These are phyloP conservation scores for Steinernema scapterisci DNA, from an alignment of 2,888 invertebrate species.

Conservation along the genomic window DNA sequence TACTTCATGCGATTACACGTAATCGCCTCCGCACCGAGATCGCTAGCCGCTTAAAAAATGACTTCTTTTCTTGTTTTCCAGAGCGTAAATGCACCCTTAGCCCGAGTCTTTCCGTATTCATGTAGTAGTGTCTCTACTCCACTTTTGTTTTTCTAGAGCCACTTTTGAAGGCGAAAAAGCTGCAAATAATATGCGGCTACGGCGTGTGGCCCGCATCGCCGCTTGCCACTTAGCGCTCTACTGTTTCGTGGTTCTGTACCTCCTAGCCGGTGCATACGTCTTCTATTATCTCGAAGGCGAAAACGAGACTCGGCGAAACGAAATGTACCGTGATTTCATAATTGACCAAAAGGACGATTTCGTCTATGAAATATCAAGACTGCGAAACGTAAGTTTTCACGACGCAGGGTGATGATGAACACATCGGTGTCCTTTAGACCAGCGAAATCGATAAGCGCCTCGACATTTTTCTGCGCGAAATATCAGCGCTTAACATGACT, in stretches of 20 bases:
- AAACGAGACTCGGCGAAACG: conserved; percentile 52
- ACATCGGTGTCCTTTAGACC: conserved; percentile 41
- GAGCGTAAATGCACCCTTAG: not conserved
- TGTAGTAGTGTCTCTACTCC: not conserved
- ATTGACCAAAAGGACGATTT: conserved; percentile 48
- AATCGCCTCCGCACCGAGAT: not conserved
- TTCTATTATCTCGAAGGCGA: conserved; percentile 62
- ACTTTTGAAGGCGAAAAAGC: not conserved
- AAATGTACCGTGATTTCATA: conserved; percentile 44
- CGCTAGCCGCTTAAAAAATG: not conserved
- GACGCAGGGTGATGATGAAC: not conserved
- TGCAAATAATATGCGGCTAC: conserved; percentile 48
- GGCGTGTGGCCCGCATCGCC: conserved; percentile 56
- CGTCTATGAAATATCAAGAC: conserved; percentile 45
- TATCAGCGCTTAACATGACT: conserved; percentile 55
- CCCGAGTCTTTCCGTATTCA: not conserved
- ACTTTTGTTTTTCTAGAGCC: not conserved
- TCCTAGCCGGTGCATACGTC: conserved; percentile 57
- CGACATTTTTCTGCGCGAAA: conserved; percentile 53
- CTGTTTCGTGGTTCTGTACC: conserved; percentile 59
- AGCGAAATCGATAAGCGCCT: conserved; percentile 52
- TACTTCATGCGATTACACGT: not conserved
- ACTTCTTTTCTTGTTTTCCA: not conserved
- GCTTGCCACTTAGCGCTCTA: conserved; percentile 59
- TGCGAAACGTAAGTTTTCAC: conserved; percentile 45